Evolutionary conservation across 2,888 invertebrate species (phyloP).

Genomic region (Anoncus sp.): DNA sequence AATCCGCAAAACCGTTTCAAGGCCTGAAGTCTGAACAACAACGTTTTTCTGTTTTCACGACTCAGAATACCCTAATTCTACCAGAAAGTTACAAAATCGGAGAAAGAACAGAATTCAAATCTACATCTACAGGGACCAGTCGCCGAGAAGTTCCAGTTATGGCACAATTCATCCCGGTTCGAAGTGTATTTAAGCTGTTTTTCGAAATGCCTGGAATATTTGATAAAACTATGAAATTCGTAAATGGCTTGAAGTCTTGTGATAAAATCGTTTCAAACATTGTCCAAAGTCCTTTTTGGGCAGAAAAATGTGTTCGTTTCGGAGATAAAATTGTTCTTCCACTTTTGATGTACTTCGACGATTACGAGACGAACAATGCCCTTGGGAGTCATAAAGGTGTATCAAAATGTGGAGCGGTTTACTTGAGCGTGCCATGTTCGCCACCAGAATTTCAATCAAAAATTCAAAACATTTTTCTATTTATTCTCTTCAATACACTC

Average conservation of each 20-base stretch:
- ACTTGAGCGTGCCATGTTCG: not conserved
- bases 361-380: constrained; percentile 1
- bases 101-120: not conserved
- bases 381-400: constrained; percentile 4
- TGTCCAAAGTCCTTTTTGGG: constrained; percentile 2
- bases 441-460: constrained; percentile 2
- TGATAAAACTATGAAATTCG: not conserved
- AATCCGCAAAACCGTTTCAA: not conserved
- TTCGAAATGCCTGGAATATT: constrained; percentile 7
- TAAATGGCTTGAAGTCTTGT: not conserved
- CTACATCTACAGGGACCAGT: not conserved
- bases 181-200: not conserved
- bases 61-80: not conserved
- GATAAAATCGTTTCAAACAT: constrained; percentile 2
- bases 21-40: not conserved
- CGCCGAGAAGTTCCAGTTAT: not conserved
- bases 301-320: not conserved
- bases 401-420: constrained; percentile 2
- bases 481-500: constrained; percentile 11
- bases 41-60: not conserved
- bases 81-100: constrained; percentile 2
- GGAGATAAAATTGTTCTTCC: not conserved
- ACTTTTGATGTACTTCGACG: not conserved
- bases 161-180: not conserved
- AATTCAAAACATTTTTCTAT: constrained; percentile 11